Percentiles rank a stretch among this genome's conserved stretches.
phyloP scores from a whole-genome alignment of 2,113 vertebrate genomes.

The Pelecanus crispus region DNA sequence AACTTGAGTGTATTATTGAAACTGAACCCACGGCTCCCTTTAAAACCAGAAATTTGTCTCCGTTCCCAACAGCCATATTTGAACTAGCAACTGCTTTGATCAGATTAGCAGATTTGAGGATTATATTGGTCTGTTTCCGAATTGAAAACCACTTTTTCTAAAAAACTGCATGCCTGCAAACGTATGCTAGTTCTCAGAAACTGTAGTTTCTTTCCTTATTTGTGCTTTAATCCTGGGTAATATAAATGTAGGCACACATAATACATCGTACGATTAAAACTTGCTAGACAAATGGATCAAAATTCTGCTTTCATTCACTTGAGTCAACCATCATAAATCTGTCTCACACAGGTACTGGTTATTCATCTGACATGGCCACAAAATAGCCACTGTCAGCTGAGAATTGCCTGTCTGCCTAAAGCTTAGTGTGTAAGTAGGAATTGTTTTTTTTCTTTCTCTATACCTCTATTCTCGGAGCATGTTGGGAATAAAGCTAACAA shows the following conservation, averaged over 20 bases:
- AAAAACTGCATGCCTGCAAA: neutral
- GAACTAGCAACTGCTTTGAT: neutral
- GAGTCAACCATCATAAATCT: neutral
- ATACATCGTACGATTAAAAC: neutral
- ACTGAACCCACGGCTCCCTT: neutral
- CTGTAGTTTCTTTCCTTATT: neutral
- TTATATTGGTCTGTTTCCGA: neutral
- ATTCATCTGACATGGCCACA: neutral
- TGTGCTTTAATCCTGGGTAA: neutral
- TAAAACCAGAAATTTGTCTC: neutral
- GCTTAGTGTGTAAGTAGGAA: neutral
- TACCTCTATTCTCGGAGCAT: neutral
- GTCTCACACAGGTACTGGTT: neutral
- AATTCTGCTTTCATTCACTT: neutral
- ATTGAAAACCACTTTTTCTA: neutral
- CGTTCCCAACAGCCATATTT: neutral
- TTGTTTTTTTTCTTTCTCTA: neutral
- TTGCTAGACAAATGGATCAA: neutral
- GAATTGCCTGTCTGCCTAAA: neutral
- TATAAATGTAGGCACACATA: neutral
- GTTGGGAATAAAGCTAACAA: neutral
- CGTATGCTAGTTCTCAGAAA: neutral
- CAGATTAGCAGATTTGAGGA: neutral
- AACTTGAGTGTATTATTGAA: neutral
- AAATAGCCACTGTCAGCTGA: neutral